Evolutionary conservation across 2,797 vertebrate genomes (phyloP), one percentile per base, ranked within the genome.

Genomic region (Myiotriccus ornatus): DNA sequence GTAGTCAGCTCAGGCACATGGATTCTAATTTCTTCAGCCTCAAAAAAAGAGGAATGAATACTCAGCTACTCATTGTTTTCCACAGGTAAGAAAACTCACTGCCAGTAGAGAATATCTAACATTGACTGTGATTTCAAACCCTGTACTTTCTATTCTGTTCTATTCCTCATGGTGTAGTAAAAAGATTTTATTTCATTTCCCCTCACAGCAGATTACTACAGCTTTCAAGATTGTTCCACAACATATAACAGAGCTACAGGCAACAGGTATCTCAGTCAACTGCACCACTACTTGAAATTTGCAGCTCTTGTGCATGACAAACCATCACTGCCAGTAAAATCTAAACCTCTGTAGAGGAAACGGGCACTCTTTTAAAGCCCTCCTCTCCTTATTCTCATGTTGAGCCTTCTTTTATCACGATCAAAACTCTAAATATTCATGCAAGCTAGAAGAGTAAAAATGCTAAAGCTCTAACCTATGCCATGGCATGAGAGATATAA

Each of bases 391-490:
- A 35, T 47, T 60, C 50, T 78, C 7, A 12, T 14, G 9, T n/a
- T 70, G 79, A 87, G 5, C 6, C 27, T 25, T 37, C 37, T 19
- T 50, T 85, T 25, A 19, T 56, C 0, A 0, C 32, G 2, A 65
- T 62, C 20, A 39, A 80, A 88, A 70, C 27, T 59, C 6, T 50
- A 80, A 79, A 53, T 35, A 28, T 39, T 74, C 35, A 49, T 73
- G 39, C 67, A 89, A 89, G 23, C 19, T 37, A 57, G 19, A 57
- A 64, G 5, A 60, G 5, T 28, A 78, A 78, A 84, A 86, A 60
- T 20, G 8, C 14, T 71, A 39, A 81, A 67, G 30, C 7, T 74
- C 83, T 71, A 67, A 65, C 23, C 8, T 52, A 17, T n/a, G 39
- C 22, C 13, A n/a, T 34, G 46, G 27, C 5, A 27, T n/a, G 5